phyloP scores from a whole-genome alignment of 37 sponge, comb jelly and placozoan species.

The Aphrocallistes beatrix region DNA sequence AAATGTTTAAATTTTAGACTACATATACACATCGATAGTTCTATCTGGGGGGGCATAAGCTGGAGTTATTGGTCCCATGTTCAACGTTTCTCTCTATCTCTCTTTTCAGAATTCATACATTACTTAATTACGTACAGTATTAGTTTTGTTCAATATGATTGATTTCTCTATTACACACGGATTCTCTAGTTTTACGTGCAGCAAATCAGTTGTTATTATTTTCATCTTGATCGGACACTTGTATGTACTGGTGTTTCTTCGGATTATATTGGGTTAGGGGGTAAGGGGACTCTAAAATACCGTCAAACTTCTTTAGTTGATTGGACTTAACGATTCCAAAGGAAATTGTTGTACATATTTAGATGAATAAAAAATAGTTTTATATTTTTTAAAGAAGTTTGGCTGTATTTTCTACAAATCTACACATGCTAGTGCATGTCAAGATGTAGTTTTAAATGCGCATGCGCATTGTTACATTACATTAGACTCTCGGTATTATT shows the following conservation, averaged over 20 bases:
- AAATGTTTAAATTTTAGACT: conserved; percentile 16
- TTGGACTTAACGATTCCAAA: no score
- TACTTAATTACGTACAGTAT: conserved; percentile 20
- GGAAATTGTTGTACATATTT: no score
- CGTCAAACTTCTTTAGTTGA: not conserved
- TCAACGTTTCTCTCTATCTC: conserved; percentile 19
- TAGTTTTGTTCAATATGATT: conserved; percentile 20
- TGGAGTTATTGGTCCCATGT: conserved; percentile 3
- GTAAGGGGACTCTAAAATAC: not conserved
- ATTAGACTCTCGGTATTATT: no score
- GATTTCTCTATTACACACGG: conserved; percentile 9
- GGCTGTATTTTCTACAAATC: no score
- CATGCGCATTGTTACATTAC: no score
- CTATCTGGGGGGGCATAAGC: conserved; percentile 10
- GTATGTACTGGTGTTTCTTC: not conserved
- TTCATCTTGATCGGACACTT: conserved; percentile 15
- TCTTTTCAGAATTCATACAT: conserved; percentile 21
- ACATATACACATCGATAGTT: conserved; percentile 15
- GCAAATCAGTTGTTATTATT: conserved; percentile 20
- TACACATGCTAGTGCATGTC: no score
- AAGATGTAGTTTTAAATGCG: no score
- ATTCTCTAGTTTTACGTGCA: conserved; percentile 19
- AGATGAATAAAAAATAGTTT: no score
- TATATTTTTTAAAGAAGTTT: no score
- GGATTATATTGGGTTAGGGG: not conserved